These are phyloP conservation scores for Pteromalus puparum DNA, from an alignment of 1,140 invertebrate species.

Conservation along the genomic window DNA sequence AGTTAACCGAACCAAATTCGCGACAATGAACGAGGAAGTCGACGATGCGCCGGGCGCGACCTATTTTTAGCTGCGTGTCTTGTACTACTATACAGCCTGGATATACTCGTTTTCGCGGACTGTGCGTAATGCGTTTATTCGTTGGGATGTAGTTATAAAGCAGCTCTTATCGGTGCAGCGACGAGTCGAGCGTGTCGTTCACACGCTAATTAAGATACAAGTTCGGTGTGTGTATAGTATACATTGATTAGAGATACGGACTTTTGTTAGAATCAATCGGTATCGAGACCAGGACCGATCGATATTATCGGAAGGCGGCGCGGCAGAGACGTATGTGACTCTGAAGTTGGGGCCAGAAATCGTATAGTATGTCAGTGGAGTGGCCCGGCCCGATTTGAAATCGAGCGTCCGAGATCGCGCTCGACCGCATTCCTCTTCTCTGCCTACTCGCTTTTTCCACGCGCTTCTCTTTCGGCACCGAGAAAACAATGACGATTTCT, in stretches of 20 bases:
- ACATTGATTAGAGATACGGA: too few relatives aligned
- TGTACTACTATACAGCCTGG: background rate
- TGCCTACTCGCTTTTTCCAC: slow-evolving; percentile 5
- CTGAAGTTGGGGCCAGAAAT: background rate
- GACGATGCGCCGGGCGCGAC: slow-evolving; percentile 47
- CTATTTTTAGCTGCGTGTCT: slow-evolving; percentile 59
- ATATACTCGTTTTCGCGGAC: too few relatives aligned
- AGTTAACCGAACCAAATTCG: slow-evolving; percentile 74
- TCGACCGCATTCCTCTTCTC: slow-evolving; percentile 30
- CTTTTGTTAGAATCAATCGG: background rate
- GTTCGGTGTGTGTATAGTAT: too few relatives aligned
- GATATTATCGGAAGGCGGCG: background rate
- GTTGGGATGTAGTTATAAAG: too few relatives aligned
- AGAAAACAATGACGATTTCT: too few relatives aligned
- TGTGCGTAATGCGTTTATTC: too few relatives aligned
- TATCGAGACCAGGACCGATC: background rate
- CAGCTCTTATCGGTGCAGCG: background rate
- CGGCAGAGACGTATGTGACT: background rate
- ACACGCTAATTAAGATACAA: background rate
- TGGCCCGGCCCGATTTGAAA: slow-evolving; percentile 34
- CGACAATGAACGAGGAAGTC: slow-evolving; percentile 72
- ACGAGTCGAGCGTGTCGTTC: background rate
- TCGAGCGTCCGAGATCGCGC: slow-evolving; percentile 38
- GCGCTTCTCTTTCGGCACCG: background rate
- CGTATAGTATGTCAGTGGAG: slow-evolving; percentile 49